These are phyloP conservation scores for Sphecodes monilicornis DNA, from an alignment of 2,888 invertebrate genomes.

Conservation along the genomic window DNA sequence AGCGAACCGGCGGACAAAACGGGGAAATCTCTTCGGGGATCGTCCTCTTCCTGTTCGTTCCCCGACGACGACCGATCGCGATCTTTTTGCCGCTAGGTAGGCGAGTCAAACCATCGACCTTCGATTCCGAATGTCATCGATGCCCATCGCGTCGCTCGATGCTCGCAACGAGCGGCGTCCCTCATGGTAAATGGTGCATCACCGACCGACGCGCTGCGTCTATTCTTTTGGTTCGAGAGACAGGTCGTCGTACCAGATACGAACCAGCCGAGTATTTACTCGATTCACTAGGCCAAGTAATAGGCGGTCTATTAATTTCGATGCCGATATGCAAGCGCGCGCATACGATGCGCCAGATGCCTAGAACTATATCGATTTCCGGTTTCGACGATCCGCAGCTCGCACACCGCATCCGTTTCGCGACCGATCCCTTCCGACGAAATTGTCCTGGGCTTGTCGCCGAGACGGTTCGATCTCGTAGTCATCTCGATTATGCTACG, in stretches of 20 bases:
- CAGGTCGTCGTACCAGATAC: constrained; percentile 61
- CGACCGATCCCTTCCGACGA: constrained; percentile 9
- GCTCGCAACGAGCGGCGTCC: constrained; percentile 56
- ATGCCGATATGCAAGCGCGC: constrained; percentile 21
- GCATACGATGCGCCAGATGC: constrained; percentile 14
- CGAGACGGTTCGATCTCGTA: neutral
- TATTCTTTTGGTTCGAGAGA: constrained; percentile 67
- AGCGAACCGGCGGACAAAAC: neutral
- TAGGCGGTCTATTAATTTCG: constrained; percentile 70
- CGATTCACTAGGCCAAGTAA: constrained; percentile 77
- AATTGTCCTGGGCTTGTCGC: neutral
- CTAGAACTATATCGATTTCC: constrained; percentile 34
- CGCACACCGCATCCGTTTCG: neutral
- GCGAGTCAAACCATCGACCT: constrained; percentile 18
- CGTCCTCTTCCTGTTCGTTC: neutral
- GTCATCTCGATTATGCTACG: neutral
- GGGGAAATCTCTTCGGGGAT: neutral
- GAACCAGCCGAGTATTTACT: constrained; percentile 68
- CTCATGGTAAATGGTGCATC: constrained; percentile 78
- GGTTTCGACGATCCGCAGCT: neutral
- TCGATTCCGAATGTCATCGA: constrained; percentile 51
- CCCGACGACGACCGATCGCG: neutral
- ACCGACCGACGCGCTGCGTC: constrained; percentile 60
- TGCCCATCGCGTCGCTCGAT: constrained; percentile 31
- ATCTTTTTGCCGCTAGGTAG: no score